Base-by-base conservation (phyloP, 2,797 vertebrate genomes). In the Melanitta fusca region DNA sequence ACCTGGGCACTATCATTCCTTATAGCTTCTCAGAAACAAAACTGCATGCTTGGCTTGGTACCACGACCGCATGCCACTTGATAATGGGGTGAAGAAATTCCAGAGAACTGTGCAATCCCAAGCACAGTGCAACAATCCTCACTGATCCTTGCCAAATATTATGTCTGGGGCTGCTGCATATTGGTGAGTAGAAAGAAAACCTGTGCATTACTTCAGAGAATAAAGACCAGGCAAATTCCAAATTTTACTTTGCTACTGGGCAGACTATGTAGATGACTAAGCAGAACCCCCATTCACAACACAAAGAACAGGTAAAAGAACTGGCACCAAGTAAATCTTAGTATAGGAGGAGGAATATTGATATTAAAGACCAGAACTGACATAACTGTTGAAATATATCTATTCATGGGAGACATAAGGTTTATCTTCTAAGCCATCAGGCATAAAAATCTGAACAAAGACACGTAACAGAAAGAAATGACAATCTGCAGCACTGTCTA, bases 51-150 rank as follows among this genome's bases (percentile, higher is more conserved):
- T 73, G n/a, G 16, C 21, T 64, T 70, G 38, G 32, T 91, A 70
- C 7, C 20, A 51, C 0, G 1, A 74, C 22, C 9, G 5, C 1
- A 0, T n/a, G 69, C 10, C 28, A 16, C n/a, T 62, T 32, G 12
- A 16, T 38, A 80, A 65, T 5, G n/a, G 45, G 30, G 22, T 51
- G 11, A 64, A 69, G 32, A 81, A 90, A 54, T 14, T 45, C 64
- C 53, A 65, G 21, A 49, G 39, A 56, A 66, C 41, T 45, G 16
- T 13, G 24, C 22, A 92, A 39, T 30, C 32, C 34, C 27, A 68
- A 41, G 34, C n/a, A 21, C 3, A 65, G 16, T n/a, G 61, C 60
- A 91, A 74, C 6, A 79, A 43, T 56, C 21, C 41, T 58, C 25
- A 11, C 11, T 24, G 22, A 92, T 86, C 89, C 73, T 73, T 51